Evolutionary conservation across 2,113 vertebrate genomes (phyloP).

Genomic region (Nothocercus julius): DNA sequence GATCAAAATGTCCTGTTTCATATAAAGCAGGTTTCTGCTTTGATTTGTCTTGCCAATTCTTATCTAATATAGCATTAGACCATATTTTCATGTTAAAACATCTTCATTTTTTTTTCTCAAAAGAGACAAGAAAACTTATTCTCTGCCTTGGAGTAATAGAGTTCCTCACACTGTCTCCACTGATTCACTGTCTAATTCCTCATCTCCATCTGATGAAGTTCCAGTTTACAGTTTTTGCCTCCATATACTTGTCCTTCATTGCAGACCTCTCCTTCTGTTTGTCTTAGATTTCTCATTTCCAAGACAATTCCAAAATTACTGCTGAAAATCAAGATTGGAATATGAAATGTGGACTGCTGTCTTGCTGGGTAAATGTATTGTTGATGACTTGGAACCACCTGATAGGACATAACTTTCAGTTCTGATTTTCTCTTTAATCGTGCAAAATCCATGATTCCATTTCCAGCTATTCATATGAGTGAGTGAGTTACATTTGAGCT

Average conservation of each 20-base stretch:
- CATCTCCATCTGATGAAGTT: slow-evolving; percentile 49
- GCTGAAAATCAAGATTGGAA: neutral
- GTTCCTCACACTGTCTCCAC: neutral
- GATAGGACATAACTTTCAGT: neutral
- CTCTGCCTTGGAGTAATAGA: neutral
- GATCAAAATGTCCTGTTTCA: slow-evolving; percentile 60
- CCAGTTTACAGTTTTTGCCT: slow-evolving; percentile 51
- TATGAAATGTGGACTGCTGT: slow-evolving; percentile 11
- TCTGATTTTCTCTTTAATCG: neutral
- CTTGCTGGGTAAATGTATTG: accelerated
- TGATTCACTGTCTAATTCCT: neutral
- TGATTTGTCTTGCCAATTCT: neutral
- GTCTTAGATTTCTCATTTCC: neutral
- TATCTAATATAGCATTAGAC: neutral
- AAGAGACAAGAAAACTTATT: neutral
- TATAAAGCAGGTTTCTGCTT: slow-evolving; percentile 37
- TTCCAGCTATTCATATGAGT: slow-evolving; percentile 12
- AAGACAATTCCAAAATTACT: neutral
- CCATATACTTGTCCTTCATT: slow-evolving; percentile 16
- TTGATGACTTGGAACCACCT: neutral
- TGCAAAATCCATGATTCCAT: neutral
- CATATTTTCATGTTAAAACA: neutral
- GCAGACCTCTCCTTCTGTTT: slow-evolving; percentile 52
- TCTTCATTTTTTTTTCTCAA: neutral
- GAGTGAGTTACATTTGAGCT: neutral